A percentile compares a stretch with the other conserved stretches of the same genome.
Evolutionary conservation across 23 tunicate species (phyloP).

Genomic region (Botrylloides violaceus): DNA sequence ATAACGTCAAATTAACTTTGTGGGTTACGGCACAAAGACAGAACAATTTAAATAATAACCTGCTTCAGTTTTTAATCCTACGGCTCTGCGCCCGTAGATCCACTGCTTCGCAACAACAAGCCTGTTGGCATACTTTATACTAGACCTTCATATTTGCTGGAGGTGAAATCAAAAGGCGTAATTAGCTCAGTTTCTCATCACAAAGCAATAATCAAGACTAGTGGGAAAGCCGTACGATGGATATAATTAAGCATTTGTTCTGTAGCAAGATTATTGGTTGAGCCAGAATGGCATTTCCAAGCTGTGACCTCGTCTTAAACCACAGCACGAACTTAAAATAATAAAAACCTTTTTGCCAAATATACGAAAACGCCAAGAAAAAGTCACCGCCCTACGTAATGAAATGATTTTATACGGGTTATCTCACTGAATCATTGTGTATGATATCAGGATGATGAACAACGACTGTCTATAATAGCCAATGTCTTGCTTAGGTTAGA

Average conservation of each 20-base stretch:
- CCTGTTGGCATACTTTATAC: background rate
- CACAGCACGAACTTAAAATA: too few relatives aligned
- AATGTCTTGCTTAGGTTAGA: too few relatives aligned
- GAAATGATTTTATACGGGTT: too few relatives aligned
- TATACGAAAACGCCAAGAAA: too few relatives aligned
- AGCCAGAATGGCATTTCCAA: background rate
- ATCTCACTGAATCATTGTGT: too few relatives aligned
- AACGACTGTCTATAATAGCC: too few relatives aligned
- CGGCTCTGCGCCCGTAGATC: too few relatives aligned
- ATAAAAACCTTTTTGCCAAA: too few relatives aligned
- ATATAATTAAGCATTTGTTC: background rate
- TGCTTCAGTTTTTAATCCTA: background rate
- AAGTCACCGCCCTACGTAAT: too few relatives aligned
- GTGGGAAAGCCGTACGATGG: conserved; percentile 1
- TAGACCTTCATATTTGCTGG: background rate
- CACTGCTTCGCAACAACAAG: too few relatives aligned
- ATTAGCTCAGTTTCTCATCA: background rate
- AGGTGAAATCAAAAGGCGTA: background rate
- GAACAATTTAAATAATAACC: background rate
- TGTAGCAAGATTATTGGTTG: background rate
- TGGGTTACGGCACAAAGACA: background rate
- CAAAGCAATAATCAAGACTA: background rate
- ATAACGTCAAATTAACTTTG: background rate
- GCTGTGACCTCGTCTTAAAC: background rate
- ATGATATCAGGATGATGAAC: too few relatives aligned